Percentiles rank a stretch among this genome's conserved stretches.
These are phyloP conservation scores for Chalcis sispes DNA, from an alignment of 2,888 invertebrate species.

Conservation along the genomic window DNA sequence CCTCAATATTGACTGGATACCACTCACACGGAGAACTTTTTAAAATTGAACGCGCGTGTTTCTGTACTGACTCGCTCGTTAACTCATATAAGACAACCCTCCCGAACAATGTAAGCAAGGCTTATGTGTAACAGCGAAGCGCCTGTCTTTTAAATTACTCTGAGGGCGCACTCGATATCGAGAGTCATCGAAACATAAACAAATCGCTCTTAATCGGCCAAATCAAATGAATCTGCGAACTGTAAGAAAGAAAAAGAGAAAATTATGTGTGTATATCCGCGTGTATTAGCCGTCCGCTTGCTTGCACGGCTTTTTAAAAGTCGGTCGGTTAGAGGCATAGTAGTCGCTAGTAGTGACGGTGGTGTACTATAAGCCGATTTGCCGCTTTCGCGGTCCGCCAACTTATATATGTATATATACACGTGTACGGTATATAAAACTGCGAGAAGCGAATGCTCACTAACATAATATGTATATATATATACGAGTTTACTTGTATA, in stretches of 20 bases:
- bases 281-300: conserved; percentile 5
- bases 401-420: neutral
- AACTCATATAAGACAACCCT: no score
- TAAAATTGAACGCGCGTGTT: neutral
- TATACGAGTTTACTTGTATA: neutral
- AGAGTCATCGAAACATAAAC: no score
- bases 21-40: neutral
- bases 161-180: no score
- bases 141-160: no score
- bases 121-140: no score
- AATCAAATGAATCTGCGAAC: no score
- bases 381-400: conserved; percentile 17
- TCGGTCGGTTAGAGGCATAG: conserved; percentile 27
- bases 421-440: neutral
- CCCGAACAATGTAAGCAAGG: no score
- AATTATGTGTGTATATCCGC: neutral
- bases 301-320: conserved; percentile 35
- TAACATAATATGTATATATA: neutral
- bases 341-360: neutral
- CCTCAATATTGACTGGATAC: neutral
- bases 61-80: neutral
- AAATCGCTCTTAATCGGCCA: conserved; percentile 38
- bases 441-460: neutral
- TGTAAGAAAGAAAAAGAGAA: no score
- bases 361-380: conserved; percentile 48